A percentile compares a stretch with the other conserved stretches of the same genome.
phyloP scores from a whole-genome alignment of 2,113 vertebrate genomes.

The Nematolebias whitei region DNA sequence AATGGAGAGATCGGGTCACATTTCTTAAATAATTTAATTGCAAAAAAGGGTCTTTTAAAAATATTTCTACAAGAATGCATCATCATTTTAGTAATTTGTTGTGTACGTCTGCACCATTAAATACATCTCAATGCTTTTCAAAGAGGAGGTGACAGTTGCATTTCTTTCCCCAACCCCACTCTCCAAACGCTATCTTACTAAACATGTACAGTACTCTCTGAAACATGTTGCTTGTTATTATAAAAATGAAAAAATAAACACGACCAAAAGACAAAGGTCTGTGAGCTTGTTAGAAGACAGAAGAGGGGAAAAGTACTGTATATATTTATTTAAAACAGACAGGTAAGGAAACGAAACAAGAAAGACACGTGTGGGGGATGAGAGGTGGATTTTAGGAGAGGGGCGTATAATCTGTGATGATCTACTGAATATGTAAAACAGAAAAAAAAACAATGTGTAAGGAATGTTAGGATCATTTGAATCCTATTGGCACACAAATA shows the following conservation, averaged over 20 bases:
- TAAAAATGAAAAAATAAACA: constrained; percentile 31
- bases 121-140: constrained; percentile 76
- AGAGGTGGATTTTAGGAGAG: background rate
- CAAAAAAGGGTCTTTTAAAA: constrained; percentile 91
- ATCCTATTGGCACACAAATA: constrained; percentile 67
- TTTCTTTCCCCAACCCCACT: constrained; percentile 26
- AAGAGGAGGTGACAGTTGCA: constrained; percentile 73
- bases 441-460: constrained; percentile 45
- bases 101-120: constrained; percentile 77
- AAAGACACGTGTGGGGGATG: constrained; percentile 10
- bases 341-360: constrained; percentile 46
- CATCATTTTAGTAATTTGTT: constrained; percentile 74
- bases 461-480: constrained; percentile 68
- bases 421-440: constrained; percentile 25
- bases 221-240: constrained; percentile 47
- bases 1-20: constrained; percentile 55
- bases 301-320: constrained; percentile 44
- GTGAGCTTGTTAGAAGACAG: constrained; percentile 53
- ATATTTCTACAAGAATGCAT: constrained; percentile 90
- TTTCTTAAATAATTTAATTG: constrained; percentile 96
- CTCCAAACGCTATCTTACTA: constrained; percentile 45
- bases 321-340: constrained; percentile 63
- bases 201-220: constrained; percentile 66
- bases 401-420: constrained; percentile 10
- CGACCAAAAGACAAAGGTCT: constrained; percentile 57